Evolutionary conservation across 2,888 invertebrate species (phyloP).

Genomic region (Lasioglossum lativentre): DNA sequence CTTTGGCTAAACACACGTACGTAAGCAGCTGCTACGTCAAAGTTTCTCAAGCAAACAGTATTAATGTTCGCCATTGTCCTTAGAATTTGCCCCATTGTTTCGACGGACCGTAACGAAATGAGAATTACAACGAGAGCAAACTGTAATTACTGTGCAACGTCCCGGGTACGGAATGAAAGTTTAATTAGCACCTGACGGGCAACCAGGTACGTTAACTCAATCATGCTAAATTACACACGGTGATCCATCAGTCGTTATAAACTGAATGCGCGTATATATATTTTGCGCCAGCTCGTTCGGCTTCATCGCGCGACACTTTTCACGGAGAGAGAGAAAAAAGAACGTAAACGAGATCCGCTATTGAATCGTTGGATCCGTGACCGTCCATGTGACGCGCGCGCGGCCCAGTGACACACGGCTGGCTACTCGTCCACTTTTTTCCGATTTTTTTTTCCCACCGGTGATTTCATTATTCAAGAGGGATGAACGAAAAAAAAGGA

Average conservation of each 20-base stretch:
- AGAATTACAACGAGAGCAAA: slow-evolving; percentile 14
- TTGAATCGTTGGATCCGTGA: slow-evolving; percentile 54
- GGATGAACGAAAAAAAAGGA: slow-evolving; percentile 34
- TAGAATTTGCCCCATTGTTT: slow-evolving; percentile 14
- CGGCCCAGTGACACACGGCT: slow-evolving; percentile 56
- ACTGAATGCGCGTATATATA: background rate
- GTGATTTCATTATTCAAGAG: slow-evolving; percentile 50
- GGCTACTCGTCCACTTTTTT: slow-evolving; percentile 63
- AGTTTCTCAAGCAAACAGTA: background rate
- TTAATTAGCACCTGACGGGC: background rate
- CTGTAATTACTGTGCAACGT: slow-evolving; percentile 3
- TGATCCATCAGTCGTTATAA: background rate
- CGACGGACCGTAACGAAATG: background rate
- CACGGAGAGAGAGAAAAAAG: background rate
- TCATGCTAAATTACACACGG: slow-evolving; percentile 8
- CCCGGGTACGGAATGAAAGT: background rate
- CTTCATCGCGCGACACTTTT: slow-evolving; percentile 18
- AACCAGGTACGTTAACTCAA: slow-evolving; percentile 19
- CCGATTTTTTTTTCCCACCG: slow-evolving; percentile 22
- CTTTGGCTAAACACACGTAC: background rate
- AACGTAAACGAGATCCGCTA: slow-evolving; percentile 16
- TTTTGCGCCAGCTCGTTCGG: background rate
- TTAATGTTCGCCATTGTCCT: slow-evolving; percentile 16
- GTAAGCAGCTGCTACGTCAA: background rate
- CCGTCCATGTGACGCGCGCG: slow-evolving; percentile 59